Conservation (phyloP, 2,797 vertebrate genomes). For the Ara ararauna region DNA sequence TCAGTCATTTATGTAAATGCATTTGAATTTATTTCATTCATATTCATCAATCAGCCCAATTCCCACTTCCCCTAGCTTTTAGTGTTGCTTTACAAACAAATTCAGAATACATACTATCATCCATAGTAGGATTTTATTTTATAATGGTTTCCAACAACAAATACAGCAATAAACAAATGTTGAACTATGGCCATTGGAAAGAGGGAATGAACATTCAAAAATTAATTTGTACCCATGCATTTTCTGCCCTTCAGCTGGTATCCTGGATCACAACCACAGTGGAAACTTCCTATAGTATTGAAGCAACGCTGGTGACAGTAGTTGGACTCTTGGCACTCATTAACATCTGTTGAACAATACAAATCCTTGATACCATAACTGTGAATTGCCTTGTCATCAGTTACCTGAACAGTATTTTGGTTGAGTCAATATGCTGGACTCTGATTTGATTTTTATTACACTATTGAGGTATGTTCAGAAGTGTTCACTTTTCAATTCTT, state of each 20-base stretch:
- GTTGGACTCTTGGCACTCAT: constrained; percentile 93
- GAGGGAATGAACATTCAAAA: not conserved
- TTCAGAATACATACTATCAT: not conserved
- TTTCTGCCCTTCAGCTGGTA: constrained; percentile 92
- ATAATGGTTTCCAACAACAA: not conserved
- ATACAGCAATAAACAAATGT: not conserved
- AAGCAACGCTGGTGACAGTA: constrained; percentile 93
- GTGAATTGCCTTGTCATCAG: not conserved
- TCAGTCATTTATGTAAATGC: not conserved
- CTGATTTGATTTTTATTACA: not conserved
- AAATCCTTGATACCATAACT: not conserved
- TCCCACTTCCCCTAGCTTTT: not conserved
- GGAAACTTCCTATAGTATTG: constrained; percentile 94
- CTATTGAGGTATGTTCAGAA: not conserved
- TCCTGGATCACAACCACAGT: constrained; percentile 93
- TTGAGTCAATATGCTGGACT: not conserved
- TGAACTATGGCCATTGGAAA: not conserved
- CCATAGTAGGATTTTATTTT: not conserved
- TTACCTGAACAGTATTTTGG: not conserved
- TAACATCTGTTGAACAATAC: constrained; percentile 84
- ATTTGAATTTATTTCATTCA: not conserved
- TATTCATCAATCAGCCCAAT: not conserved
- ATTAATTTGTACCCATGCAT: constrained; percentile 85
- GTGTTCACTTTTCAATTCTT: not conserved
- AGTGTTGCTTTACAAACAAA: not conserved